These are phyloP conservation scores for Ateles fusciceps DNA, from an alignment of 2,797 vertebrate species.

Conservation along the genomic window DNA sequence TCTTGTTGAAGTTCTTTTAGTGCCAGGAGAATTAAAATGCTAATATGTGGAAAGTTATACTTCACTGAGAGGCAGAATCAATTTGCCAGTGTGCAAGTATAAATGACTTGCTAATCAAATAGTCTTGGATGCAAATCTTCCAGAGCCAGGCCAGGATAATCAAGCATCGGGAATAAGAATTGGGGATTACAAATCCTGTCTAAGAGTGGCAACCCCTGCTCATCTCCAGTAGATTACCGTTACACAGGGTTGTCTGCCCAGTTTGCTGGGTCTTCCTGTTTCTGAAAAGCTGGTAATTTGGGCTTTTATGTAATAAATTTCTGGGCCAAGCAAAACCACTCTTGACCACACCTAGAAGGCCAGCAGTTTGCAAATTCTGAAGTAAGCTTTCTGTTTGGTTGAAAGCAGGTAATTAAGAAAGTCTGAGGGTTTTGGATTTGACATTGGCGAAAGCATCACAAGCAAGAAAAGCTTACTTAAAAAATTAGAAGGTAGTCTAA, in stretches of 20 bases:
- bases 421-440: not conserved
- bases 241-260: not conserved
- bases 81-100: not conserved
- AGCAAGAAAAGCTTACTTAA: not conserved
- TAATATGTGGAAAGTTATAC: not conserved
- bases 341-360: not conserved
- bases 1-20: slow-evolving; percentile 22
- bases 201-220: not conserved
- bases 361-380: not conserved
- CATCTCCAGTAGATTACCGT: not conserved
- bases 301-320: slow-evolving; percentile 15
- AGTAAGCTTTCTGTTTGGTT: not conserved
- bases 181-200: not conserved
- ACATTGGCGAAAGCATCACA: not conserved
- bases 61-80: not conserved
- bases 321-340: not conserved
- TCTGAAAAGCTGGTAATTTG: not conserved
- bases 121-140: not conserved
- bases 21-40: not conserved
- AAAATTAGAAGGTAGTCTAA: slow-evolving; percentile 19
- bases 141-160: not conserved
- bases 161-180: not conserved
- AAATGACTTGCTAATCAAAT: not conserved
- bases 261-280: not conserved
- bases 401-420: slow-evolving; percentile 13